Conservation (phyloP, 2,888 invertebrate species). For the Steromphala cineraria region DNA sequence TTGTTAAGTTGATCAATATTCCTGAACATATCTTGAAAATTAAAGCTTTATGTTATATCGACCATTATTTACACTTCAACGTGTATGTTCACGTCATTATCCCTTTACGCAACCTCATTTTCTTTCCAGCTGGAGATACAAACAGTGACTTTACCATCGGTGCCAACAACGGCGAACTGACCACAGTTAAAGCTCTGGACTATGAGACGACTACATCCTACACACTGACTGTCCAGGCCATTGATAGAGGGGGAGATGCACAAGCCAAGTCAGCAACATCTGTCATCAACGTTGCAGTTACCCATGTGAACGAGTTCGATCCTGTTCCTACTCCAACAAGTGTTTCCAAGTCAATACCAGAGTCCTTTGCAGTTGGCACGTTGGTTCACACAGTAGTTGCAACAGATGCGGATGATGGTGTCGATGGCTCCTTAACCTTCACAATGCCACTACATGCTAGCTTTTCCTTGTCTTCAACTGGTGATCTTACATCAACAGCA, state of each 20-base stretch:
- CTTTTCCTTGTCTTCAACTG: conserved; percentile 71
- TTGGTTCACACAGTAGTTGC: conserved; percentile 46
- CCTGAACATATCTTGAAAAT: no score
- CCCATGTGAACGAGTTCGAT: conserved; percentile 51
- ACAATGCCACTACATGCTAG: conserved; percentile 28
- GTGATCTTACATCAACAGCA: conserved; percentile 25
- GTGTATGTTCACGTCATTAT: no score
- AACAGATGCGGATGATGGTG: conserved; percentile 51
- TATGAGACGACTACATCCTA: conserved; percentile 55
- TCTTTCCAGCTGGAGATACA: conserved; percentile 52
- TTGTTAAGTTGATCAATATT: no score
- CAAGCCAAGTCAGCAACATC: conserved; percentile 32
- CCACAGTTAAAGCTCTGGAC: conserved; percentile 46
- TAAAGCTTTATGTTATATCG: no score
- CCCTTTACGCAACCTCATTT: no score
- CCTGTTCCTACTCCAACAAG: conserved; percentile 30
- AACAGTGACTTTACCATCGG: conserved; percentile 35
- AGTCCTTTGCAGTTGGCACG: conserved; percentile 36
- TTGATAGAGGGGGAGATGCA: conserved; percentile 54
- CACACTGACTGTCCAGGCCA: conserved; percentile 47
- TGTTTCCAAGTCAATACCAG: conserved; percentile 37
- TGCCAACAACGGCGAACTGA: conserved; percentile 40
- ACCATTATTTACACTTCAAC: no score
- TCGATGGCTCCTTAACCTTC: conserved; percentile 30
- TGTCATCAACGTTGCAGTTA: conserved; percentile 38